phyloP scores from a whole-genome alignment of 2,113 vertebrate genomes.

The Hippocampus mohnikei region DNA sequence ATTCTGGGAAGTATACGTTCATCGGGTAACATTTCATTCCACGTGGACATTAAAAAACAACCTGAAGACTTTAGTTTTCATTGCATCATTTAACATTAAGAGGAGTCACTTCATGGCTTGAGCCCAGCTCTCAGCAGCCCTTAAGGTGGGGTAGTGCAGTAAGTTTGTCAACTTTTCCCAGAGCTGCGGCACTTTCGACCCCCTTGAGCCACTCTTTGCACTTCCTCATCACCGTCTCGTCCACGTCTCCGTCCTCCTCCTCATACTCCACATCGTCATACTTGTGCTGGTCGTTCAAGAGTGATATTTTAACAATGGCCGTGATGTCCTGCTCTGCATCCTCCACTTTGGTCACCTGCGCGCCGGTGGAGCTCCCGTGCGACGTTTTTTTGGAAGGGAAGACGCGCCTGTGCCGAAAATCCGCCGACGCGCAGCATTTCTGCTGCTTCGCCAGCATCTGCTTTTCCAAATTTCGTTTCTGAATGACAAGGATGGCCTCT shows the following conservation, averaged over 20 bases:
- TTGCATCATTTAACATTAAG: conserved; percentile 12
- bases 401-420: conserved; percentile 69
- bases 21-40: not conserved
- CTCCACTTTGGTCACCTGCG: conserved; percentile 46
- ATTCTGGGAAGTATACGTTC: not conserved
- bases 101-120: conserved; percentile 9
- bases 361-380: conserved; percentile 57
- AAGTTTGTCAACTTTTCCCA: conserved; percentile 74
- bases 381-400: conserved; percentile 69
- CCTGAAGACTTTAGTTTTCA: conserved; percentile 1
- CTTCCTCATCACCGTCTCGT: conserved; percentile 83
- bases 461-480: conserved; percentile 80
- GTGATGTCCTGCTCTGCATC: conserved; percentile 69
- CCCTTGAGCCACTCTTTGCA: conserved; percentile 92
- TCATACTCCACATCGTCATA: conserved; percentile 90
- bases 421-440: conserved; percentile 69
- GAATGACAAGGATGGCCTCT: conserved; percentile 81
- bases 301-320: conserved; percentile 79
- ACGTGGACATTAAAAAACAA: not conserved
- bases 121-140: conserved; percentile 57
- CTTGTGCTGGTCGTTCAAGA: conserved; percentile 83
- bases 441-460: conserved; percentile 76
- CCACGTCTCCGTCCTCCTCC: conserved; percentile 77
- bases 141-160: conserved; percentile 80
- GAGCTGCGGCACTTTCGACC: conserved; percentile 80